phyloP scores from a whole-genome alignment of 2,888 invertebrate genomes.

The Lycia hirtaria region DNA sequence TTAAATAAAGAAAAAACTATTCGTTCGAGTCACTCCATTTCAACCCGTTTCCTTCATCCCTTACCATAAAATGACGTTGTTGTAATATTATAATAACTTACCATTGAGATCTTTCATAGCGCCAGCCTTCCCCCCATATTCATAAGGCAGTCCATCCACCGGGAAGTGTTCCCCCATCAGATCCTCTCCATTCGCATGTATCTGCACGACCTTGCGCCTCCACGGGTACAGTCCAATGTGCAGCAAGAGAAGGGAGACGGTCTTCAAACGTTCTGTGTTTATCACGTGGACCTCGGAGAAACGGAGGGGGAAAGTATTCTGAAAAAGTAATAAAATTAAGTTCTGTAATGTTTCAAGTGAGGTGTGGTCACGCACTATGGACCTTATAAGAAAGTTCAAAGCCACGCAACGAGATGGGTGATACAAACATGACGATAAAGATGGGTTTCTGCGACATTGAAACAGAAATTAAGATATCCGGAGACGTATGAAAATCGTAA shows the following conservation, averaged over 20 bases:
- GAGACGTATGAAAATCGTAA: too few relatives aligned
- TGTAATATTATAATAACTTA: slow-evolving; percentile 48
- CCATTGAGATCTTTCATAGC: slow-evolving; percentile 90
- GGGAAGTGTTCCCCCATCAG: slow-evolving; percentile 87
- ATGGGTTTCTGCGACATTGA: too few relatives aligned
- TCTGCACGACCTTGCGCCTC: slow-evolving; percentile 71
- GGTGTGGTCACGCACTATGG: too few relatives aligned
- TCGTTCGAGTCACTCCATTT: too few relatives aligned
- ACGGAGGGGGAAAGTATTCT: slow-evolving; percentile 93
- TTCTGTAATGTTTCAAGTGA: not conserved
- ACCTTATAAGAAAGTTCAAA: too few relatives aligned
- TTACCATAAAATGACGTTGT: not conserved
- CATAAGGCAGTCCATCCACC: slow-evolving; percentile 90
- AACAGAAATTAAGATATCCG: too few relatives aligned
- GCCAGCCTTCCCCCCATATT: slow-evolving; percentile 93
- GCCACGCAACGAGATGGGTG: too few relatives aligned
- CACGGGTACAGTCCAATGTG: slow-evolving; percentile 77
- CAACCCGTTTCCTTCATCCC: too few relatives aligned
- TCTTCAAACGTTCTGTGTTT: slow-evolving; percentile 90
- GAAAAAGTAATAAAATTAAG: slow-evolving; percentile 58
- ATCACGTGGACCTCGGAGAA: slow-evolving; percentile 93
- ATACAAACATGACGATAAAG: too few relatives aligned
- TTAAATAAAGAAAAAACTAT: too few relatives aligned
- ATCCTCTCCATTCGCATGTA: slow-evolving; percentile 64
- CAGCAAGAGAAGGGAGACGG: slow-evolving; percentile 86